Evolutionary conservation across 2,888 invertebrate genomes (phyloP), one percentile per base, ranked within the genome.

Genomic region (Notodonta dromedarius): DNA sequence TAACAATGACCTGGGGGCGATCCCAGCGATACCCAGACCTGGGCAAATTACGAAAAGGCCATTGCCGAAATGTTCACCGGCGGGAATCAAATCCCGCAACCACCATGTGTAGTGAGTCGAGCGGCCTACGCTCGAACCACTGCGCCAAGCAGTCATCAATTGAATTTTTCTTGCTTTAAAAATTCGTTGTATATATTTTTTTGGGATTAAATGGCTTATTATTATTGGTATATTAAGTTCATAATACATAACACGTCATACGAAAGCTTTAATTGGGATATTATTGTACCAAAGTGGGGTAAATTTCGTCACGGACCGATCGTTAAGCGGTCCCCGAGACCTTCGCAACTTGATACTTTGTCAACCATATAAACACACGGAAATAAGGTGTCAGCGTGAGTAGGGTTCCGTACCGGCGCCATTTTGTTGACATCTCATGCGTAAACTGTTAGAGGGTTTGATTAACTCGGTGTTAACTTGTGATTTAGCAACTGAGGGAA

Each of bases 361-460:
- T 73, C 71, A 66, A 60, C 76, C 58, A 73, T 2, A 24, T 76
- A 73, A 73, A 75, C 64, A 73, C 68, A 66, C 65, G 75, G 75
- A 75, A 76, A 75, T 75, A 76, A 75, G 69, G 75, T 75, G 76
- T 76, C 75, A 65, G 66, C 62, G 65, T 73, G 75, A 75, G 70
- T 71, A 69, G 75, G 75, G 76, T 75, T 76, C 60, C 56, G 48
- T 44, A 69, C 61, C 61, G 57, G 35, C 39, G 58, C 52, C 59
- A 70, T 73, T 73, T 76, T 71, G 68, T 70, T 71, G 71, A 73
- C 67, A 62, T 67, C 64, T 62, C 59, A 4, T n/a, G 57, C 55
- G 54, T 12, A n/a, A 35, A 56, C 35, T 46, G 52, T 56, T 56
- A 3, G 54, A 46, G 46, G 54, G 40, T 65, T 56, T 66, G 50